Evolutionary conservation across 2,797 vertebrate species (phyloP).

Genomic region (Etheostoma nigrum): DNA sequence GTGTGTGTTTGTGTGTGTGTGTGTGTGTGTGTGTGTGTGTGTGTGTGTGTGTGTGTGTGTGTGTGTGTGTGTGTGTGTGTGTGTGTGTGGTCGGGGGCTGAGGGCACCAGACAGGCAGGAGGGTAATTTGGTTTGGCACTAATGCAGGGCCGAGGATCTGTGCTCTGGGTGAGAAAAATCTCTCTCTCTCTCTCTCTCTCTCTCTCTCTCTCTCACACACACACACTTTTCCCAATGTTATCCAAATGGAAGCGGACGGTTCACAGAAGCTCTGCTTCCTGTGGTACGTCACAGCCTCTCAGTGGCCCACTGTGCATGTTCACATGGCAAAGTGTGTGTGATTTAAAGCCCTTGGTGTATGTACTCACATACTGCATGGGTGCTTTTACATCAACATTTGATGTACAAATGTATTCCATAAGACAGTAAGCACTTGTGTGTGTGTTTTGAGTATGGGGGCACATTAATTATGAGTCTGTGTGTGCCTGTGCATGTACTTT

Average conservation of each 20-base stretch:
- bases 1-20: constrained; percentile 44
- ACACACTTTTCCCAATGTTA: constrained; percentile 31
- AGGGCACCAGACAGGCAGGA: constrained; percentile 78
- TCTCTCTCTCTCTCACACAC: constrained; percentile 6
- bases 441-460: not conserved
- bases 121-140: constrained; percentile 84
- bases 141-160: constrained; percentile 74
- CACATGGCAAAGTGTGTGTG: constrained; percentile 8
- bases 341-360: constrained; percentile 1
- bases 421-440: not conserved
- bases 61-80: constrained; percentile 43
- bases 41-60: constrained; percentile 32
- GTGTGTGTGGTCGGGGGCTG: constrained; percentile 54
- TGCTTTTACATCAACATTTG: not conserved
- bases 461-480: not conserved
- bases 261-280: constrained; percentile 48
- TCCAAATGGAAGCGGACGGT: constrained; percentile 46
- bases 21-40: constrained; percentile 36
- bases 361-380: not conserved
- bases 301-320: constrained; percentile 32
- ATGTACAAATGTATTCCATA: not conserved
- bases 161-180: constrained; percentile 72
- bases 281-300: constrained; percentile 35
- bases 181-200: not conserved
- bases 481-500: not conserved